Evolutionary conservation across 2,888 invertebrate genomes (phyloP), one percentile per base, ranked within the genome.

Genomic region (Hyposoter dolosus): DNA sequence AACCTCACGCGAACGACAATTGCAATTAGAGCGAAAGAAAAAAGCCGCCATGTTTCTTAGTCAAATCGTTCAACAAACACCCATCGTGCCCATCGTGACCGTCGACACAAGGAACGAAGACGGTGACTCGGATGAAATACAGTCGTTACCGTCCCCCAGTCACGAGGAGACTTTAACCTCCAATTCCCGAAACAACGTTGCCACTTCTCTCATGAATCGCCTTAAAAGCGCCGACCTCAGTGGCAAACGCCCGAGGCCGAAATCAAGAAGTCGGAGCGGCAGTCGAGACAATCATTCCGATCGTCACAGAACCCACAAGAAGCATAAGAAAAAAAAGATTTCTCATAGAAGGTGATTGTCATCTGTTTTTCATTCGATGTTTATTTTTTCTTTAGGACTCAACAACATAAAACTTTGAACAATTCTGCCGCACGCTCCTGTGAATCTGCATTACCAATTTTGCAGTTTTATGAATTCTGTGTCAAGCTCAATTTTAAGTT

Each of bases 1-100:
- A 19, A 91, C 89, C 35, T 92, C 91, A 0, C 90, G 95, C 90
- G 93, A 96, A 92, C 87, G 94, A 86, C 93, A 96, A 93, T 93
- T 97, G 84, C 97, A 97, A 91, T 91, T 96, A 88, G 98, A 98
- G 92, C 94, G 98, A 0, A 97, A 98, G 89, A 96, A 96, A 40
- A 97, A 97, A 89, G 98, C 98, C 0, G 97, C 97, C 12, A 97
- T 97, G 92, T 98, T 98, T 93, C 95, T 98, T 12, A 95, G 95
- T 92, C 95, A 95, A 82, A 93, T 96, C 72, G 83, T 63, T 0
- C 86, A 86, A 63, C 95, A 93, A 89, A 66, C 92, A 4, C 91
- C 92, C 3, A 66, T 86, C 68, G 6, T 85, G 12, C 23, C 80
- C 0, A 85, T 87, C 47, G 10, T 75, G 0, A 87, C 66, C 19